Conservation (phyloP, 2,797 vertebrate genomes). For the Cuculus canorus region DNA sequence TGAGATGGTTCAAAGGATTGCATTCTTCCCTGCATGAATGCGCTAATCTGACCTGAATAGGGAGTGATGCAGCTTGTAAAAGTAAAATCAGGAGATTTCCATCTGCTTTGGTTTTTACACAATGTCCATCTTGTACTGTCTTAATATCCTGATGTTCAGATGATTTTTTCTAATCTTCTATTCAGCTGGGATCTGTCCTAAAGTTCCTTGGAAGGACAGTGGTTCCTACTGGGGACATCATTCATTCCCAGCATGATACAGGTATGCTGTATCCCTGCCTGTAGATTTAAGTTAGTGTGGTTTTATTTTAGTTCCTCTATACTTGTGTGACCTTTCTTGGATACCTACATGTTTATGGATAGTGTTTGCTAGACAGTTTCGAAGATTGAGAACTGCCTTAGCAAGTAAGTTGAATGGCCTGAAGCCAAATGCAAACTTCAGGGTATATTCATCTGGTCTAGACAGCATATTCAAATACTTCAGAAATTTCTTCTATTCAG, state of each 20-base stretch:
- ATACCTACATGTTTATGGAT: background rate
- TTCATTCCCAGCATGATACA: background rate
- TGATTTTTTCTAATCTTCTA: background rate
- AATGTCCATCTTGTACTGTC: background rate
- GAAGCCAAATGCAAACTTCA: background rate
- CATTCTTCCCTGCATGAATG: background rate
- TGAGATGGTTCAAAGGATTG: constrained; percentile 6
- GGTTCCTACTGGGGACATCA: background rate
- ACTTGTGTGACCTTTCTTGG: background rate
- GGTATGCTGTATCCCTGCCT: background rate
- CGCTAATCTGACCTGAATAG: background rate
- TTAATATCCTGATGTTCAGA: background rate
- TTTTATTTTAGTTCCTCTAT: background rate
- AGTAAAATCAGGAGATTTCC: background rate
- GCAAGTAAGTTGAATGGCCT: background rate
- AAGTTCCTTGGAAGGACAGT: background rate
- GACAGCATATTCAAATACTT: background rate
- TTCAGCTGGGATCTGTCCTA: background rate
- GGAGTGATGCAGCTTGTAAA: background rate
- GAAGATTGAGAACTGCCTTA: background rate
- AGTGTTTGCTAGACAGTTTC: background rate
- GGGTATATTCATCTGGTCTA: background rate
- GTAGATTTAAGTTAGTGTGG: background rate
- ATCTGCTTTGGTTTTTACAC: background rate
- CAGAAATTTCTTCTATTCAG: background rate